Evolutionary conservation across 2,888 invertebrate species (phyloP).

Genomic region (Drosophila ochracea): DNA sequence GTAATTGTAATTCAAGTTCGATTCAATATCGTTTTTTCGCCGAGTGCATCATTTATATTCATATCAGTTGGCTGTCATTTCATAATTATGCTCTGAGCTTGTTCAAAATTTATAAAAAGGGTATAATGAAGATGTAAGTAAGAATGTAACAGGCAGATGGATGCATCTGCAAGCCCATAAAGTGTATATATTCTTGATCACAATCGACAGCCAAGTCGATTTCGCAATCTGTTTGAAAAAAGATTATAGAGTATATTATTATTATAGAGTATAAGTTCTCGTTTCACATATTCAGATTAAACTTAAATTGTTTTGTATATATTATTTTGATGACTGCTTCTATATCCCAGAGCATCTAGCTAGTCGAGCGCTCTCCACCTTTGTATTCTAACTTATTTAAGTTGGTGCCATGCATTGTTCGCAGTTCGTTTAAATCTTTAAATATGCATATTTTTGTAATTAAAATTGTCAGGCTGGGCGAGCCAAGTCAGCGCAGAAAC

Average conservation of each 20-base stretch:
- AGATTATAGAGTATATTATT: too few relatives aligned
- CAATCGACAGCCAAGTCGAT: neutral
- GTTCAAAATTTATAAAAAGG: neutral
- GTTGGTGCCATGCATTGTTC: constrained; percentile 53
- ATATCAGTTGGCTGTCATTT: constrained; percentile 34
- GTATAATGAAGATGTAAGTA: neutral
- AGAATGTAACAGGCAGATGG: neutral
- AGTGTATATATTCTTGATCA: neutral
- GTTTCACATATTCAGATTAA: neutral
- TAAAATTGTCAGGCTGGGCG: constrained; percentile 59
- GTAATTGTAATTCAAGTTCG: neutral
- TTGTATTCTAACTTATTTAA: neutral
- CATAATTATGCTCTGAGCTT: constrained; percentile 1
- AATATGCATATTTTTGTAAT: constrained; percentile 79
- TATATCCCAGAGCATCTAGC: neutral
- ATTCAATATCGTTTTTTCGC: neutral
- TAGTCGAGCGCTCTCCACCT: neutral
- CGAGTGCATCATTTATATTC: constrained; percentile 24
- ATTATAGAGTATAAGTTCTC: too few relatives aligned
- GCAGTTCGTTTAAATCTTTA: constrained; percentile 55
- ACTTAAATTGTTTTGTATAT: too few relatives aligned
- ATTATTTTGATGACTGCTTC: too few relatives aligned
- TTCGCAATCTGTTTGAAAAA: neutral
- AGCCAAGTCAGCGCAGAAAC: constrained; percentile 67
- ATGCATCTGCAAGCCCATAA: neutral